Base-by-base conservation (phyloP, 2,113 vertebrate species). In the Athene cunicularia region DNA sequence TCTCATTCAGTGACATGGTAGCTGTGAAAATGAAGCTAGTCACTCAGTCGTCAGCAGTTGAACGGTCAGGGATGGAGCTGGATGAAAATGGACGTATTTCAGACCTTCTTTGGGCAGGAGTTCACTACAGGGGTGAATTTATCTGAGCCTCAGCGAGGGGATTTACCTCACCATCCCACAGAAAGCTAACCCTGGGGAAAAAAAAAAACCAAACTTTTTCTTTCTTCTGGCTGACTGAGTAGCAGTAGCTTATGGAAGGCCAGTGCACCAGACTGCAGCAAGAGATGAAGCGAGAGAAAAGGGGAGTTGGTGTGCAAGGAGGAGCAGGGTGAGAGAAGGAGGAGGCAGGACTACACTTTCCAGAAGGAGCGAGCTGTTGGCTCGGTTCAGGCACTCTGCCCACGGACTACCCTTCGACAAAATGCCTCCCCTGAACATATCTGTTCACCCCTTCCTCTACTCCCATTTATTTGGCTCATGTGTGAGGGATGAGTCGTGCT, bases 401-500 rank as follows among this genome's bases (percentile, higher is more conserved):
- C 35, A 63, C 23, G 26, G 47, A 9, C 37, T n/a, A 28, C 28
- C 45, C 39, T n/a, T 12, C 19, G 37, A 41, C 18, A 88, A 76
- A 79, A 59, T 7, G 8, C 32, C 68, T 66, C 26, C 47, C 22
- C 58, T 15, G 39, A 66, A 12, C 11, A 8, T 1, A 4, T 17
- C 50, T 76, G 3, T 35, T 64, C 30, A 28, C 15, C 26, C 24
- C 39, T 79, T 93, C 59, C 33, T 9, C 5, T 58, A 15, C 16
- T 13, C 19, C 19, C 2, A 0, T 28, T 66, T 47, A 52, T 82
- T 47, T 76, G 87, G 56, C 50, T 58, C n/a, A 20, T 41, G 37
- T 2, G 3, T 35, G 33, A 80, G 43, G 49, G 43, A 58, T 0
- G 1, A 18, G 12, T 32, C 3, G 2, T 30, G 37, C 37, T 30